Base-by-base conservation (phyloP, 23 tunicate species). In the Clavelina lepadiformis region DNA sequence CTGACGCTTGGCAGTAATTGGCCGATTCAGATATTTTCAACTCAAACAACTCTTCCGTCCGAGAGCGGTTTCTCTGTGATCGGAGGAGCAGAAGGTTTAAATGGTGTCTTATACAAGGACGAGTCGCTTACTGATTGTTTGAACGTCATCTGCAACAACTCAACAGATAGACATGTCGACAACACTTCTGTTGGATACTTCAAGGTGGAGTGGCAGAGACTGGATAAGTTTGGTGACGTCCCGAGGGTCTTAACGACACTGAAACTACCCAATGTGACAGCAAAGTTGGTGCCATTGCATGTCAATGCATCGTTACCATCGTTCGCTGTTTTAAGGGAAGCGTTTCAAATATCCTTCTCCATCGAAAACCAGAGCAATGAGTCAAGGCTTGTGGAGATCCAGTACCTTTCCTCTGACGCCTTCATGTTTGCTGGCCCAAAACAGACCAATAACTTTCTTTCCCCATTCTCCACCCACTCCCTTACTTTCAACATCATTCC, bases 391-490 rank as follows among this genome's bases (percentile, higher is more conserved):
- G 13, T 89, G 20, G 97, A 89, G 63, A 38, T 81, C 2, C 29
- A 31, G 31, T 81, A 46, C 36, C 76, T 56, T 11, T 51, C 60
- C 0, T 82, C 78, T 33, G 97, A 89, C 24, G 56, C 75, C 29
- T 89, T 89, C 70, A 89, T 77, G 80, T 89, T 75, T 61, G 75
- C 97, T 35, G 97, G 97, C 1, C 60, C 76, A 7, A 89, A 81
- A 33, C 79, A 67, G 38, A 64, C 88, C 2, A 70, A 67, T 26
- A 51, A 52, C n/a, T 69, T 77, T 30, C 54, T 89, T 0, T 41
- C 80, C 5, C 97, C 97, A 1, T 58, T 32, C 11, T 87, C 73
- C 2, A 37, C 75, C 31, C 50, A 61, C 23, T 51, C 71, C 15
- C 34, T 68, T 26, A 23, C 78, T 22, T 89, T 63, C 53, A 77